Evolutionary conservation across 2,888 invertebrate species (phyloP).

Genomic region (Epistrophella euchroma): DNA sequence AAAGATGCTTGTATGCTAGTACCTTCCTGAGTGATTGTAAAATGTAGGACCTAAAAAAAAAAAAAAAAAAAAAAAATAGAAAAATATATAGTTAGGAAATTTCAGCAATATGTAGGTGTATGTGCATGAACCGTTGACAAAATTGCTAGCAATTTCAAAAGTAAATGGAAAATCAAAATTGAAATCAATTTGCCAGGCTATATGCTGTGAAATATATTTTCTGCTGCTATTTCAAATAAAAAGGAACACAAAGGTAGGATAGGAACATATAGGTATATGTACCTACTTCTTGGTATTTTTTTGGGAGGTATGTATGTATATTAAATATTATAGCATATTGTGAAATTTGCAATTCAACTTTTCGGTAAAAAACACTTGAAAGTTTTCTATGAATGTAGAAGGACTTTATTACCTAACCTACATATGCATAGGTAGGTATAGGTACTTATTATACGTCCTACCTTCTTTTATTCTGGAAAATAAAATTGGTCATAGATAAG

Average conservation of each 20-base stretch:
- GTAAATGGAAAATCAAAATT: constrained; percentile 75
- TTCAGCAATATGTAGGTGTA: constrained; percentile 14
- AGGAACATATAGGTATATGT: not conserved
- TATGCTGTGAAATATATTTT: constrained; percentile 66
- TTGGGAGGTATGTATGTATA: not conserved
- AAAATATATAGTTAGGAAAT: constrained; percentile 49
- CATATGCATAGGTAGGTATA: too few species aligned
- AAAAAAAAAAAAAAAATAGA: not conserved
- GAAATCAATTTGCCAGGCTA: constrained; percentile 68
- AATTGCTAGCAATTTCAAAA: constrained; percentile 65
- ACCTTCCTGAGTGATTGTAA: not conserved
- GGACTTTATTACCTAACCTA: constrained; percentile 21
- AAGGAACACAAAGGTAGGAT: not conserved
- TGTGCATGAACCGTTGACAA: constrained; percentile 46
- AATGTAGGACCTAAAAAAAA: constrained; percentile 7
- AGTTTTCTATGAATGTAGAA: constrained; percentile 15
- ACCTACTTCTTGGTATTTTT: not conserved
- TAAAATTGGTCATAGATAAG: constrained; percentile 16
- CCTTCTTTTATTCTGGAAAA: not conserved
- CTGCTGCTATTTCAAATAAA: constrained; percentile 57
- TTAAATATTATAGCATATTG: not conserved
- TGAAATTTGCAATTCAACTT: constrained; percentile 46
- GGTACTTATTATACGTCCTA: too few species aligned
- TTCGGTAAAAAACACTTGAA: constrained; percentile 4
- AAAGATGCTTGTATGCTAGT: not conserved